Percentiles rank a stretch among this genome's conserved stretches.
Conservation (phyloP, 2,797 vertebrate genomes). For the Argyrosomus regius region DNA sequence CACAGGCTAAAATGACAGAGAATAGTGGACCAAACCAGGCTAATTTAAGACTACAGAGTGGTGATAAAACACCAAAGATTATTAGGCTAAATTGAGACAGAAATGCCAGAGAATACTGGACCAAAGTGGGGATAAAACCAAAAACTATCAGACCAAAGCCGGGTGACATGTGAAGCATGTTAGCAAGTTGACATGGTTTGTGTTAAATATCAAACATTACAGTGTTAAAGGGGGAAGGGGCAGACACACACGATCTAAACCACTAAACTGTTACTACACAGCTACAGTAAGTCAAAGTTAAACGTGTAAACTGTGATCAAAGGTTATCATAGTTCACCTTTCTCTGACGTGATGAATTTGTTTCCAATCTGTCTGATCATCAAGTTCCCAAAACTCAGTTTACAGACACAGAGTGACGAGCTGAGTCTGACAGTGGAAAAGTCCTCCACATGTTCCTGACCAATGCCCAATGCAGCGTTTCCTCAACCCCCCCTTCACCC, state of each 20-base stretch:
- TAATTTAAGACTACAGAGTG: too few relatives aligned
- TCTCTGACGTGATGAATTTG: background rate
- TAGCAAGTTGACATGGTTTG: background rate
- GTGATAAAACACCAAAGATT: background rate
- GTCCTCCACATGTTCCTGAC: background rate
- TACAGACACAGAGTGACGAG: background rate
- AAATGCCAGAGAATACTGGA: background rate
- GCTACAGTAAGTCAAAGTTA: background rate
- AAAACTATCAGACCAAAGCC: too few relatives aligned
- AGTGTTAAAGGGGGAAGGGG: background rate
- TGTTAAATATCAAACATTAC: background rate
- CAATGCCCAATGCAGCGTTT: background rate
- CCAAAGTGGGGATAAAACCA: background rate
- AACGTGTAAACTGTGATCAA: background rate
- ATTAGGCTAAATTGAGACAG: background rate
- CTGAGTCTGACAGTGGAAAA: background rate
- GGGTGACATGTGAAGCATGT: background rate
- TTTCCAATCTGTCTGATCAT: background rate
- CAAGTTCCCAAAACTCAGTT: background rate
- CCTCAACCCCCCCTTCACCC: background rate
- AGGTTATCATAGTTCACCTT: too few relatives aligned
- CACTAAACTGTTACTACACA: background rate
- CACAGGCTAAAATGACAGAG: background rate
- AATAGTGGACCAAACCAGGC: background rate
- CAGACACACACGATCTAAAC: background rate